Conservation (phyloP, 2,797 vertebrate species). For the Thamnophis elegans region DNA sequence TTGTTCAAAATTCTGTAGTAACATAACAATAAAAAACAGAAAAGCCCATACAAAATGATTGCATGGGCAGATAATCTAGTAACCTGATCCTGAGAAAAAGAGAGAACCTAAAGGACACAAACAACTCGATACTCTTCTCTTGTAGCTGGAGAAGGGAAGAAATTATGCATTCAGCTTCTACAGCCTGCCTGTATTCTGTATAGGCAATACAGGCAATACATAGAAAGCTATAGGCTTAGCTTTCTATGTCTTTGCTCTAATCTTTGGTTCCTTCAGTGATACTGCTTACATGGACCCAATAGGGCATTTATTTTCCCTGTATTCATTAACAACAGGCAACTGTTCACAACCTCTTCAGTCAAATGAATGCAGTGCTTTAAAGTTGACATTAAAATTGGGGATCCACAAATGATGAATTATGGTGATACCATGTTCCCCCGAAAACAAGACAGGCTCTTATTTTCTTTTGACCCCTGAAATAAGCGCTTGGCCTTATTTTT, state of each 20-base stretch:
- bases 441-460: too few relatives aligned
- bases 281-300: neutral
- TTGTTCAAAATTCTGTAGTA: neutral
- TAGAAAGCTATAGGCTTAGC: neutral
- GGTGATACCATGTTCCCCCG: neutral
- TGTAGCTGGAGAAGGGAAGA: neutral
- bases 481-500: too few relatives aligned
- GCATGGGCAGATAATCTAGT: neutral
- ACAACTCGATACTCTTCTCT: neutral
- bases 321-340: neutral
- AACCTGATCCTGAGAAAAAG: neutral
- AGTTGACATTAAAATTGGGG: neutral
- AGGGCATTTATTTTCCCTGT: neutral
- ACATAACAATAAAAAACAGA: neutral
- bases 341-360: neutral
- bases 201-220: neutral
- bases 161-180: neutral
- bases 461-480: too few relatives aligned
- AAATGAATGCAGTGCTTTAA: neutral
- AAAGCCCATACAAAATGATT: neutral
- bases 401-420: neutral
- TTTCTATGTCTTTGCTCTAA: neutral
- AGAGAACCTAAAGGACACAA: neutral
- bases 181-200: neutral
- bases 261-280: neutral